Conservation (phyloP, 53 echinoderm and acorn worm genomes). For the Arbacia lixula region DNA sequence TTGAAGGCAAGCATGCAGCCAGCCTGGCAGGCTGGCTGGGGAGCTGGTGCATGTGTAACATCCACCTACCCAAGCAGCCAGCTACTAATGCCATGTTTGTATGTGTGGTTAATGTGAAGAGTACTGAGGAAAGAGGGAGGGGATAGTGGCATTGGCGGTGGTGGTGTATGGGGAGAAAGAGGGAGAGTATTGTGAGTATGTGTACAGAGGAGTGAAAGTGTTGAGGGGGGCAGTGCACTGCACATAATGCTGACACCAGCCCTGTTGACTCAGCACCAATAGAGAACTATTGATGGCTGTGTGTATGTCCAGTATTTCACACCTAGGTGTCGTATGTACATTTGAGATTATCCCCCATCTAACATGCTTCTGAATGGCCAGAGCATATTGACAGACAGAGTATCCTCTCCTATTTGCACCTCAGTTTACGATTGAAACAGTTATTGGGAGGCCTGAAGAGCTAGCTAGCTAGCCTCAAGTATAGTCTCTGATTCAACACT, state of each 20-base stretch:
- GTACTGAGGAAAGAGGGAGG: too few species aligned
- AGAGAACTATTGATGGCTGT: constrained; percentile 18
- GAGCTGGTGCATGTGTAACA: too few species aligned
- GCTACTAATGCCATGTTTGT: too few species aligned
- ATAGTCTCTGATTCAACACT: too few species aligned
- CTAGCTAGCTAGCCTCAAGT: too few species aligned
- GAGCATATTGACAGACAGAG: constrained; percentile 36
- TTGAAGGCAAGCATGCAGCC: too few species aligned
- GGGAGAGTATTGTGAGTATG: background rate
- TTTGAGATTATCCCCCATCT: constrained; percentile 48
- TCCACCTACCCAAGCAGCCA: too few species aligned
- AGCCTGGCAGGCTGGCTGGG: too few species aligned
- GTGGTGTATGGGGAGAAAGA: too few species aligned
- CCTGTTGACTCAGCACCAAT: constrained; percentile 26
- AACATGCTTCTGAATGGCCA: constrained; percentile 36
- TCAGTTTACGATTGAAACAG: constrained; percentile 22
- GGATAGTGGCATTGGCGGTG: too few species aligned
- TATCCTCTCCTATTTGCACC: constrained; percentile 19
- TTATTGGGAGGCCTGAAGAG: too few species aligned
- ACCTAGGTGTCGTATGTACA: constrained; percentile 55
- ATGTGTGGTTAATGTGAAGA: too few species aligned
- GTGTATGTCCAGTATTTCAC: constrained; percentile 43
- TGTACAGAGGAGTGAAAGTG: constrained; percentile 28
- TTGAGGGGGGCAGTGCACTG: background rate
- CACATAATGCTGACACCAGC: constrained; percentile 23